Evolutionary conservation across 2,888 invertebrate species (phyloP).

Genomic region (Prosapia bicincta): DNA sequence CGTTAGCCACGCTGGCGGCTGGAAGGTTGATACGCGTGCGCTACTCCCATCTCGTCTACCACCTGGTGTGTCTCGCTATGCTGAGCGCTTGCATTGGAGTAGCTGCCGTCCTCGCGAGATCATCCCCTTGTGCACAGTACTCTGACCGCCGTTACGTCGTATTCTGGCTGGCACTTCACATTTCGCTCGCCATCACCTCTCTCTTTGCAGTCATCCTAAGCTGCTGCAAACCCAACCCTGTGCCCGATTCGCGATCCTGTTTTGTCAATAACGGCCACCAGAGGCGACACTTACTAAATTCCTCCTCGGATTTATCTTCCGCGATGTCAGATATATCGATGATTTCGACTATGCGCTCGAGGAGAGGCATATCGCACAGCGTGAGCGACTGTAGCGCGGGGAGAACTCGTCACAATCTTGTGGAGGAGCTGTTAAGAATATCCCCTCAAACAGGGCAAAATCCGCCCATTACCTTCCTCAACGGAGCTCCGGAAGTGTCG

Average conservation of each 20-base stretch:
- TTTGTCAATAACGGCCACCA: constrained; percentile 21
- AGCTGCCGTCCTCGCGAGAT: constrained; percentile 50
- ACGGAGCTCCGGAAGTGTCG: constrained; percentile 29
- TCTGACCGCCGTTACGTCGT: constrained; percentile 50
- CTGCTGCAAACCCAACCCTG: constrained; percentile 38
- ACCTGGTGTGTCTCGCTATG: constrained; percentile 51
- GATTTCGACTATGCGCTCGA: constrained; percentile 37
- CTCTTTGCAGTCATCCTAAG: constrained; percentile 48
- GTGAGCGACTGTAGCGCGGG: constrained; percentile 31
- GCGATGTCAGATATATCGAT: constrained; percentile 40
- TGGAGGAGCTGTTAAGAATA: constrained; percentile 32
- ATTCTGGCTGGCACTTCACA: constrained; percentile 52
- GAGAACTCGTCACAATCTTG: constrained; percentile 25
- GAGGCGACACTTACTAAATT: constrained; percentile 35
- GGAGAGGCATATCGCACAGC: constrained; percentile 28
- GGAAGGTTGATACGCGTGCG: constrained; percentile 49
- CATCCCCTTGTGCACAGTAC: constrained; percentile 48
- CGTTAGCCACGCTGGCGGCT: constrained; percentile 50
- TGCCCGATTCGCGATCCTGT: constrained; percentile 16
- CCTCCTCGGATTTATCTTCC: constrained; percentile 39
- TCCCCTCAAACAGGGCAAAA: constrained; percentile 23
- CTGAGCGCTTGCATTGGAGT: constrained; percentile 53
- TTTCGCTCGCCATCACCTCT: constrained; percentile 50
- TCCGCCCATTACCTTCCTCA: constrained; percentile 32
- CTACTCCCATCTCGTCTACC: constrained; percentile 50